Conservation (phyloP, 2,113 vertebrate species). For the Gymnogyps californianus region DNA sequence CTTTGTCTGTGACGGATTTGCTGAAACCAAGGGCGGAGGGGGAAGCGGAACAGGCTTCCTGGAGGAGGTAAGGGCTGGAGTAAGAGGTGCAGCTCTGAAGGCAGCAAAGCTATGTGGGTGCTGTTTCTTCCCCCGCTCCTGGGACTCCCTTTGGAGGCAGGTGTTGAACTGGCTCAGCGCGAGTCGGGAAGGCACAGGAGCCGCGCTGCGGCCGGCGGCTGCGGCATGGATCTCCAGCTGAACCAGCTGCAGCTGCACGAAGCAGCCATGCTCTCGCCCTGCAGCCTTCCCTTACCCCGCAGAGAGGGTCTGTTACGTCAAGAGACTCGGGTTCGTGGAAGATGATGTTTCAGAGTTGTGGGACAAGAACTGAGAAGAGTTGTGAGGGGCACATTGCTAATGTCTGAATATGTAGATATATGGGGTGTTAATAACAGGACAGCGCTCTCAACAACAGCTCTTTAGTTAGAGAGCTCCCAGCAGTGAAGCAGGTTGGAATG, state of each 20-base stretch:
- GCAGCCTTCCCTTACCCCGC: accelerated
- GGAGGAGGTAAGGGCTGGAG: neutral
- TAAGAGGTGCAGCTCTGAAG: neutral
- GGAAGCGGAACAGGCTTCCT: accelerated
- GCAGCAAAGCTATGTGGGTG: neutral
- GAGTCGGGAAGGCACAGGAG: accelerated
- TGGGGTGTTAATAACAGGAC: neutral
- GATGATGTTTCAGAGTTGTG: neutral
- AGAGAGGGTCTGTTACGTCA: neutral
- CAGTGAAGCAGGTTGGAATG: neutral
- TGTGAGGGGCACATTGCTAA: neutral
- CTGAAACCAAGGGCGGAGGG: neutral
- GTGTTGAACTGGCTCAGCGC: accelerated
- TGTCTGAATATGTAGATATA: neutral
- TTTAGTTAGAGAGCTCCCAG: neutral
- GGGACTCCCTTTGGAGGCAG: neutral
- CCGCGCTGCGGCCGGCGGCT: neutral
- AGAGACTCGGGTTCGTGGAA: accelerated
- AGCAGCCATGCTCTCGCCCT: neutral
- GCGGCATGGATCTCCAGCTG: accelerated
- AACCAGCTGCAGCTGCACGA: accelerated
- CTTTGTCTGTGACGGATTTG: neutral
- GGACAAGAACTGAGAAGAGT: neutral
- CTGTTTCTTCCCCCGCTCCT: neutral
- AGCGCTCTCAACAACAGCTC: neutral